phyloP scores from a whole-genome alignment of 2,888 invertebrate species.

The Cantharis lateralis region DNA sequence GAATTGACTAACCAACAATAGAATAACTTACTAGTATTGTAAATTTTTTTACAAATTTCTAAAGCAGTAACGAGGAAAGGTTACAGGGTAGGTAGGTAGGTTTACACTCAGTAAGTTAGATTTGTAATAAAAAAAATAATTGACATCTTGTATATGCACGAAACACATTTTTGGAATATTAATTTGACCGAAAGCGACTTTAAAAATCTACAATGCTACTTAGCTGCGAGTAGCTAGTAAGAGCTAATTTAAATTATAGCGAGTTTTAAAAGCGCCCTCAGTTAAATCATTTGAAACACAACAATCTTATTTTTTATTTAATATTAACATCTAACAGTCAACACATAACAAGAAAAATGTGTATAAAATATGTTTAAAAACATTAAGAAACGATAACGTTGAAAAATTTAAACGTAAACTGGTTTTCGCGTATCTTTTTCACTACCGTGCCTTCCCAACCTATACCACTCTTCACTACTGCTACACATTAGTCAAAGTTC shows the following conservation, averaged over 20 bases:
- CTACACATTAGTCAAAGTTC: conserved; percentile 44
- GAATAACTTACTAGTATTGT: neutral
- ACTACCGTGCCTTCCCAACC: conserved; percentile 40
- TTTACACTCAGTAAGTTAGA: conserved; percentile 4
- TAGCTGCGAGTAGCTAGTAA: neutral
- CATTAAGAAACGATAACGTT: neutral
- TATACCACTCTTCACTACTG: conserved; percentile 42
- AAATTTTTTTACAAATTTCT: neutral
- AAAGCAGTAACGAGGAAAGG: conserved; percentile 28
- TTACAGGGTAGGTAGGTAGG: conserved; percentile 15
- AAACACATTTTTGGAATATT: neutral
- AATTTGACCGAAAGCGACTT: no score
- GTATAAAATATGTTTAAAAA: neutral
- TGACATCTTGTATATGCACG: neutral
- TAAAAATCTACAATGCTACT: neutral
- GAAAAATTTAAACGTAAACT: conserved; percentile 39
- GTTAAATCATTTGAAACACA: neutral
- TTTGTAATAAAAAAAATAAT: neutral
- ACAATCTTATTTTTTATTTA: neutral
- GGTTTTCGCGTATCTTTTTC: conserved; percentile 41
- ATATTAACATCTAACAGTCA: neutral
- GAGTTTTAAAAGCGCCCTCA: neutral
- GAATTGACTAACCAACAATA: neutral
- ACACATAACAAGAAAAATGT: neutral
- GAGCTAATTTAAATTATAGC: neutral